Evolutionary conservation across 2,797 vertebrate genomes (phyloP).

Genomic region (Trachops cirrhosus): DNA sequence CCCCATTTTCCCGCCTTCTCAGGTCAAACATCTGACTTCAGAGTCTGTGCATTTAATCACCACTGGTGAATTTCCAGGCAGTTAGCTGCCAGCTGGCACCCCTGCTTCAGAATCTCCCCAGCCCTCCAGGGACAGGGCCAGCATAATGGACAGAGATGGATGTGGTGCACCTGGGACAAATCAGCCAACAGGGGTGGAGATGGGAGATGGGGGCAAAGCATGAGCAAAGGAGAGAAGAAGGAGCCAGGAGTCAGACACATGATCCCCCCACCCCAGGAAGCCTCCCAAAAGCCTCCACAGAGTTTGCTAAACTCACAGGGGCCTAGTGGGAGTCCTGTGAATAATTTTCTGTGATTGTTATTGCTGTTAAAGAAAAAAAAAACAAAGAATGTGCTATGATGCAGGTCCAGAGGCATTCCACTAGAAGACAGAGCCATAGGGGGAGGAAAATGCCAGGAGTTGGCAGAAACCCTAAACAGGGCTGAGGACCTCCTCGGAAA

Average conservation of each 20-base stretch:
- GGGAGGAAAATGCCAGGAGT: background rate
- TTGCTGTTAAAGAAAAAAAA: background rate
- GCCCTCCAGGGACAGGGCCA: background rate
- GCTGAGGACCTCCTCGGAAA: background rate
- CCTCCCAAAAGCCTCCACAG: background rate
- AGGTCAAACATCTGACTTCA: background rate
- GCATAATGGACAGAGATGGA: background rate
- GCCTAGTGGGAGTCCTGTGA: background rate
- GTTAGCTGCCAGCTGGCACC: background rate
- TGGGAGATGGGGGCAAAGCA: background rate
- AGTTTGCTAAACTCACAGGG: background rate
- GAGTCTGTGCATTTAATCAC: background rate
- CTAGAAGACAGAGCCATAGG: background rate
- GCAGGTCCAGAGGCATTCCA: background rate
- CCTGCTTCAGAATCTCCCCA: background rate
- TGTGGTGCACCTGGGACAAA: no score
- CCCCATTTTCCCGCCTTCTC: background rate
- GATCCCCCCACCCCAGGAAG: accelerated
- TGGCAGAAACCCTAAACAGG: background rate
- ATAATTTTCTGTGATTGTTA: background rate
- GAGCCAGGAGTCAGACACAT: background rate
- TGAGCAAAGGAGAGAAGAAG: background rate
- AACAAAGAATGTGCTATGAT: background rate
- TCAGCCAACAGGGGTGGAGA: background rate
- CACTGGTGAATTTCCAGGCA: background rate